Evolutionary conservation across 2,888 invertebrate species (phyloP).

Genomic region (Peribatodes rhomboidaria): DNA sequence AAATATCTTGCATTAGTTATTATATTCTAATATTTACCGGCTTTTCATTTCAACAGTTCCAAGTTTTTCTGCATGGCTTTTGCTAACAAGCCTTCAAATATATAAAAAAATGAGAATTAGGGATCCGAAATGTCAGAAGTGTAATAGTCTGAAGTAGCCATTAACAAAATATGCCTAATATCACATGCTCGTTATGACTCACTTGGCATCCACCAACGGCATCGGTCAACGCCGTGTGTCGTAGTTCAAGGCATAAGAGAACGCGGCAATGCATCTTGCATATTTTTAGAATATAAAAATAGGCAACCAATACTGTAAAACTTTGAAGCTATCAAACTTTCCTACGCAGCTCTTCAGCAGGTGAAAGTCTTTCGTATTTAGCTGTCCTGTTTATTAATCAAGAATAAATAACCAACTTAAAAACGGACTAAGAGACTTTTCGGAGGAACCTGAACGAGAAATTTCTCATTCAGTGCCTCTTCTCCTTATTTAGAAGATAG

Average conservation of each 20-base stretch:
- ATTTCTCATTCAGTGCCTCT: too few relatives aligned
- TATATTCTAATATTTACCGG: neutral
- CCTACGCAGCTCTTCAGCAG: neutral
- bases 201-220: slow-evolving; percentile 6
- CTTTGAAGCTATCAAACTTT: neutral
- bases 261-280: neutral
- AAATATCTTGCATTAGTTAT: too few relatives aligned
- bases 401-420: too few relatives aligned
- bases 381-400: too few relatives aligned
- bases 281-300: neutral
- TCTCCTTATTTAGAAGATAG: too few relatives aligned
- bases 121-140: too few relatives aligned
- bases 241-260: neutral
- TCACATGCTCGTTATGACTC: slow-evolving; percentile 2
- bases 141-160: too few relatives aligned
- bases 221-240: slow-evolving; percentile 7
- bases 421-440: too few relatives aligned
- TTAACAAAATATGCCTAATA: neutral
- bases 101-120: neutral
- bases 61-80: neutral
- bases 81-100: neutral
- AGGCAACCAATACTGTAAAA: neutral
- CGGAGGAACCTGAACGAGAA: too few relatives aligned
- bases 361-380: too few relatives aligned
- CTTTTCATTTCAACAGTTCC: neutral